Conservation (phyloP, 2,888 invertebrate genomes). For the Hyppa rectilinea region DNA sequence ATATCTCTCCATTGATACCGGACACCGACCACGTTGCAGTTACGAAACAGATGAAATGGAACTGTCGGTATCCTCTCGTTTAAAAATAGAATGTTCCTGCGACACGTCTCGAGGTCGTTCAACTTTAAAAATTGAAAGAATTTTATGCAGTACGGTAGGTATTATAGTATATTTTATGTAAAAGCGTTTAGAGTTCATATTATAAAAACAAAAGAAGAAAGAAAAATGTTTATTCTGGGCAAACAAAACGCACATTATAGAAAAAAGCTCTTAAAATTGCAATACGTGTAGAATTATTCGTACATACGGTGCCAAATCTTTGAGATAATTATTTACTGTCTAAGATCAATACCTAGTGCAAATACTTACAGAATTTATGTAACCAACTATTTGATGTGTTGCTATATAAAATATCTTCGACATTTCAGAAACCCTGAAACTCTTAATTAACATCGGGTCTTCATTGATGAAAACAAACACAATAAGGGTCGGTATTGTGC, state of each 20-base stretch:
- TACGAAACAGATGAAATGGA: constrained; percentile 52
- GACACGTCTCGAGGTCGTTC: constrained; percentile 65
- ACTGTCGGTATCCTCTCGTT: constrained; percentile 41
- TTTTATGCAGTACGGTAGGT: background rate
- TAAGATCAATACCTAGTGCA: background rate
- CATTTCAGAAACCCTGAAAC: background rate
- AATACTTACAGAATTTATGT: background rate
- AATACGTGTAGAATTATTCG: background rate
- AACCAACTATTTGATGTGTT: background rate
- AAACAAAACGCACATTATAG: no score
- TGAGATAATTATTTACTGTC: background rate
- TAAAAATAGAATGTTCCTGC: constrained; percentile 62
- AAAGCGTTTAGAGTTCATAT: background rate
- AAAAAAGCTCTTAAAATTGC: background rate
- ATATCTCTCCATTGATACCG: constrained; percentile 45
- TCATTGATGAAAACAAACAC: background rate
- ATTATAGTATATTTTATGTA: constrained; percentile 5
- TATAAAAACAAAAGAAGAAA: no score
- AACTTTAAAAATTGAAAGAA: constrained; percentile 52
- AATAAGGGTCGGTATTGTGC: constrained; percentile 2
- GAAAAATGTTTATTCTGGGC: no score
- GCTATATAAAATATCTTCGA: background rate
- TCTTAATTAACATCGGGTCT: background rate
- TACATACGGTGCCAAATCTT: background rate
- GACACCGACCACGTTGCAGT: constrained; percentile 48